Evolutionary conservation across 1,140 invertebrate species (phyloP).

Genomic region (Panagrolaimus sp.): DNA sequence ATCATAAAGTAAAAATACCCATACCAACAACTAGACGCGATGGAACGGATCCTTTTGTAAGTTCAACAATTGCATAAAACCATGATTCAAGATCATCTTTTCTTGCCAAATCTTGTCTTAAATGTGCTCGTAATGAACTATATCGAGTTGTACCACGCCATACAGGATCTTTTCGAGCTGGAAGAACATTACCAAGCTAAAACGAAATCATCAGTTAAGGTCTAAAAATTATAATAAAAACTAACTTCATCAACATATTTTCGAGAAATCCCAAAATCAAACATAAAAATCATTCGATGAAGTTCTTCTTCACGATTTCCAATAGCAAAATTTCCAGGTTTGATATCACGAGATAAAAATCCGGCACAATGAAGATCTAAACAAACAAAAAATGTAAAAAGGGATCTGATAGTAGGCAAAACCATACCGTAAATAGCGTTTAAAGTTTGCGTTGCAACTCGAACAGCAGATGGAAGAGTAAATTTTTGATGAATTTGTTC

Average conservation of each 20-base stretch:
- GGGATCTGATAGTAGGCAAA: too few relatives aligned
- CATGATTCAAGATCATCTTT: slow-evolving; percentile 24
- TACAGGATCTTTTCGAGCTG: slow-evolving; percentile 17
- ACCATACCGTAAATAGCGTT: slow-evolving; percentile 24
- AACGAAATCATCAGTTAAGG: too few relatives aligned
- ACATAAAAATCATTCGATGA: slow-evolving; percentile 24
- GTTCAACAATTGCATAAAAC: slow-evolving; percentile 23
- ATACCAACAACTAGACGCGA: slow-evolving; percentile 16
- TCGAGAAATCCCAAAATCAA: slow-evolving; percentile 22
- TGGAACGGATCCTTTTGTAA: slow-evolving; percentile 23
- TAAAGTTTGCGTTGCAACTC: slow-evolving; percentile 26
- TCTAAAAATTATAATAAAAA: too few relatives aligned
- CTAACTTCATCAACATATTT: slow-evolving; percentile 22
- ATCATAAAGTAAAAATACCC: neutral
- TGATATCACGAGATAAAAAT: slow-evolving; percentile 18
- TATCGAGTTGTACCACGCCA: slow-evolving; percentile 27
- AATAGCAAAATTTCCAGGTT: slow-evolving; percentile 29
- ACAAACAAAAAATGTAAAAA: too few relatives aligned
- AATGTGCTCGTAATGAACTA: slow-evolving; percentile 24
- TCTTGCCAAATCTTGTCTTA: slow-evolving; percentile 20
- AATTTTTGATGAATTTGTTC: slow-evolving; percentile 21
- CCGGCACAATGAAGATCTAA: slow-evolving; percentile 1
- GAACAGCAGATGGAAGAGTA: slow-evolving; percentile 18
- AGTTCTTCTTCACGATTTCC: slow-evolving; percentile 20
- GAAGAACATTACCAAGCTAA: slow-evolving; percentile 19